Conservation (phyloP, 30 jellyfish, hydroid and myxozoan genomes). For the Sanderia malayensis region DNA sequence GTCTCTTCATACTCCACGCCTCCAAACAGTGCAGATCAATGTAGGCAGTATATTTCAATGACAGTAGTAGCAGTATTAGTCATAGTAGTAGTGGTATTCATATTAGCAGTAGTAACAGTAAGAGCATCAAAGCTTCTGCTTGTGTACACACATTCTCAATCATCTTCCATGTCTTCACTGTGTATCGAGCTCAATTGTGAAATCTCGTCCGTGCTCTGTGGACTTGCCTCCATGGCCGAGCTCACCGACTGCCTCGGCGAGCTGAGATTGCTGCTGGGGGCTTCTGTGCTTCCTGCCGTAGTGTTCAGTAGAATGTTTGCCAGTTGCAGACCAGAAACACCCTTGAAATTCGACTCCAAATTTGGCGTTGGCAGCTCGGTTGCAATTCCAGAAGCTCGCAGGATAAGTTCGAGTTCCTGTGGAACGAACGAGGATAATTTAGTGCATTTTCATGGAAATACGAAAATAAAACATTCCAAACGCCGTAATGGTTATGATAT, state of each 20-base stretch:
- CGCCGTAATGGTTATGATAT: no score
- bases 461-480: no score
- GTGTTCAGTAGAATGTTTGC: constrained; percentile 41
- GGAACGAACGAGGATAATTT: no score
- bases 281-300: neutral
- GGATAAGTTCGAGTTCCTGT: constrained; percentile 90
- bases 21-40: no score
- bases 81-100: no score
- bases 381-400: constrained; percentile 89
- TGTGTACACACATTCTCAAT: no score
- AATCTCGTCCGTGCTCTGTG: constrained; percentile 62
- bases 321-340: constrained; percentile 27
- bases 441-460: no score
- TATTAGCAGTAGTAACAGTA: no score
- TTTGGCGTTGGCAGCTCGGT: constrained; percentile 84
- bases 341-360: constrained; percentile 50
- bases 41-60: no score
- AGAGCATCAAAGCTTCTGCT: no score
- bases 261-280: constrained; percentile 39
- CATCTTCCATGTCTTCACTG: constrained; percentile 81
- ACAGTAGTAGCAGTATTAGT: no score
- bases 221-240: constrained; percentile 50
- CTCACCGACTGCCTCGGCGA: constrained; percentile 48
- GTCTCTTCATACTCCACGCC: no score
- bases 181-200: constrained; percentile 45